Conservation (phyloP, 2,888 invertebrate genomes). For the Melanchra persicariae region DNA sequence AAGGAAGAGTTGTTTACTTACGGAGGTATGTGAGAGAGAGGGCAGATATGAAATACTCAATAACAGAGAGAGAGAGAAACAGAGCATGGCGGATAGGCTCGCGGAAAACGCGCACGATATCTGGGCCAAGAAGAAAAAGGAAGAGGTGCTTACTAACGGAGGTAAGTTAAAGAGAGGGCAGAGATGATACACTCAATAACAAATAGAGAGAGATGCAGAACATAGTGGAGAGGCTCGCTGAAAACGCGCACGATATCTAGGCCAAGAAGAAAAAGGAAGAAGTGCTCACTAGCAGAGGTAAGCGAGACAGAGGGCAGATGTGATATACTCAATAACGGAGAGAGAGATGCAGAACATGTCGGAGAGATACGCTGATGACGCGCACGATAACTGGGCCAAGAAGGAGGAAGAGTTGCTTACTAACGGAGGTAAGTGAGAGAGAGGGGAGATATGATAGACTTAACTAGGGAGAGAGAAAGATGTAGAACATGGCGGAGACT, state of each 20-base stretch:
- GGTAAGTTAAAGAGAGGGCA: too few species aligned
- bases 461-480: slow-evolving; percentile 93
- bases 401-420: slow-evolving; percentile 96
- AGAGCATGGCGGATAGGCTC: slow-evolving; percentile 98
- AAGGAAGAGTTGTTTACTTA: slow-evolving; percentile 97
- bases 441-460: background rate
- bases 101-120: slow-evolving; percentile 99
- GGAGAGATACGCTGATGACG: too few species aligned
- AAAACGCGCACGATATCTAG: slow-evolving; percentile 99
- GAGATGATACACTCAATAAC: too few species aligned
- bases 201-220: slow-evolving; percentile 99
- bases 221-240: slow-evolving; percentile 98
- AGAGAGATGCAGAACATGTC: too few species aligned
- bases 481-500: slow-evolving; percentile 99
- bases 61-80: slow-evolving; percentile 94
- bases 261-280: slow-evolving; percentile 99
- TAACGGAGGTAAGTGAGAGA: slow-evolving; percentile 91
- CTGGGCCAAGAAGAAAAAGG: too few species aligned
- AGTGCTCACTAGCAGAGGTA: too few species aligned
- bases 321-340: too few species aligned
- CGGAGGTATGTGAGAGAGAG: slow-evolving; percentile 88
- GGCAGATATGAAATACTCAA: background rate
- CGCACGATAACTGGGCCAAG: too few species aligned
- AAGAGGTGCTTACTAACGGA: too few species aligned
- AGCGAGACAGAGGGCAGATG: too few species aligned